A percentile compares a stretch with the other conserved stretches of the same genome.
Conservation (phyloP, 2,797 vertebrate species). For the Channa striata region DNA sequence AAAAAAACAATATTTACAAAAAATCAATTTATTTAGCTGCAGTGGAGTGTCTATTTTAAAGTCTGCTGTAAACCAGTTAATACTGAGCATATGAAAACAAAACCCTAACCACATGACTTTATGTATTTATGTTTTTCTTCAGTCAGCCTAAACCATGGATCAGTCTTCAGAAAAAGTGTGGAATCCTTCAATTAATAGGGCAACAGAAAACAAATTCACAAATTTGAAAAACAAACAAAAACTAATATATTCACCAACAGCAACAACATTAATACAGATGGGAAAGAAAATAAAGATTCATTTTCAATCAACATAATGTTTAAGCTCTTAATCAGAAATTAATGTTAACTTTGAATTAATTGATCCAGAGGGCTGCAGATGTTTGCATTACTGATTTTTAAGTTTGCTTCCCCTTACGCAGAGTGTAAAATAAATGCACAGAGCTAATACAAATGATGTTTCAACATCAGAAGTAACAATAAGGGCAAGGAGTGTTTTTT, state of each 20-base stretch:
- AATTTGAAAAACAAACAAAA: conserved; percentile 19
- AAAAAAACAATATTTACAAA: conserved; percentile 69
- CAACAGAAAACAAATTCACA: conserved; percentile 55
- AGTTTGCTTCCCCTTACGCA: too few species aligned
- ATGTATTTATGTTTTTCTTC: conserved; percentile 17
- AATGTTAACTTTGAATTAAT: too few species aligned
- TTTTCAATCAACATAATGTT: too few species aligned
- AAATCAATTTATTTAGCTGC: conserved; percentile 31
- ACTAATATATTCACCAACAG: conserved; percentile 7
- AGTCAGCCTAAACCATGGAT: conserved; percentile 31
- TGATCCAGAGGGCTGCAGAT: too few species aligned
- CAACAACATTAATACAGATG: too few species aligned
- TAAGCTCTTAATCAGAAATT: too few species aligned
- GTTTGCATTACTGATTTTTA: too few species aligned
- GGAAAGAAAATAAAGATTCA: too few species aligned
- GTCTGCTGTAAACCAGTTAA: conserved; percentile 28
- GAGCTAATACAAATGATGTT: too few species aligned
- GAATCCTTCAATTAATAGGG: conserved; percentile 71
- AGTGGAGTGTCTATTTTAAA: conserved; percentile 33
- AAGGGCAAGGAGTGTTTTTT: too few species aligned
- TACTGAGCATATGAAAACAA: conserved; percentile 17
- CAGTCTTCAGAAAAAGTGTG: conserved; percentile 38
- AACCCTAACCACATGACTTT: conserved; percentile 15
- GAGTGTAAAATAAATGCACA: too few species aligned
- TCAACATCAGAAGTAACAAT: too few species aligned